Base-by-base conservation (phyloP, 2,797 vertebrate species). In the Eurystomus glaucurus region DNA sequence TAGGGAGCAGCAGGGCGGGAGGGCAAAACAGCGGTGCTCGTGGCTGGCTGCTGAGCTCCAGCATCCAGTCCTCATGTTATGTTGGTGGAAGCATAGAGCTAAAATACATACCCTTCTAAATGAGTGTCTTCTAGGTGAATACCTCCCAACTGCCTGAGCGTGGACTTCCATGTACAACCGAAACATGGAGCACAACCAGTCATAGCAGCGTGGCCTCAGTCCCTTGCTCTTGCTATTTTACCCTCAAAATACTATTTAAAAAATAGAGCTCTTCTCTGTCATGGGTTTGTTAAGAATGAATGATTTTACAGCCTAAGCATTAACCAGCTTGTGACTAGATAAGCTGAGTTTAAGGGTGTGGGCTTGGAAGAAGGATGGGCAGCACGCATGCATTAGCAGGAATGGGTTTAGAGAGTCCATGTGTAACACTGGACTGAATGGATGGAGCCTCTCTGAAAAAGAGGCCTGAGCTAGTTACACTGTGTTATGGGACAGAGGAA, bases 161-260 rank as follows among this genome's bases (percentile, higher is more conserved):
- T 18, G 28, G n/a, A 14, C 23, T 31, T 50, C 17, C 26, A 48
- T 8, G 31, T 43, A 15, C 31, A 7, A 13, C 26, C 14, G 25
- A 41, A 81, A 54, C 0, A 2, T 45, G 19, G 13, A 57, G 48
- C 65, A 22, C 37, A 65, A 23, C 29, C 55, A 18, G 28, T 50
- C 2, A 0, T 33, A 48, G 15, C 33, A 11, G 13, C 5, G 0
- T 68, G 64, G 9, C 23, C 41, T 43, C 41, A 15, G 16, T 43
- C 41, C 41, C 41, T 43, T 22, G 20, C 17, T 57, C 54, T 57
- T 57, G 54, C 54, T 57, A 57, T 33, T 57, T 57, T 22, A 57
- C 54, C n/a, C n/a, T 58, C 55, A 33, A 58, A 58, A 35, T 58
- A 58, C 14, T 35, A 33, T 58, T 58, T 58, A n/a, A 58, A 58